These are phyloP conservation scores for Galbula dea DNA, from an alignment of 2,113 vertebrate genomes.

Conservation along the genomic window DNA sequence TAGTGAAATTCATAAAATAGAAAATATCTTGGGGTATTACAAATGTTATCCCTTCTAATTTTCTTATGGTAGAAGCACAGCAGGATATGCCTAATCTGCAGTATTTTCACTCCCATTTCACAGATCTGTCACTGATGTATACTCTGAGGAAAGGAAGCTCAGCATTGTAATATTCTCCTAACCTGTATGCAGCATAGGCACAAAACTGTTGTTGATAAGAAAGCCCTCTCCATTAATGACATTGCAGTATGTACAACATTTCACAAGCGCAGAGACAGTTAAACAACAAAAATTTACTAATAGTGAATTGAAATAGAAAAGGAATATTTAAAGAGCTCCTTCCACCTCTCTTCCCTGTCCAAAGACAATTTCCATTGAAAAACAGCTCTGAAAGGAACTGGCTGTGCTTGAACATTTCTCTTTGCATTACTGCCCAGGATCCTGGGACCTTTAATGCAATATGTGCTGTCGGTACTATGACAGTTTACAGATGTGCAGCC, in stretches of 20 bases:
- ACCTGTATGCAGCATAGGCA: neutral
- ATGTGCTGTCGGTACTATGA: neutral
- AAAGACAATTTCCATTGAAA: neutral
- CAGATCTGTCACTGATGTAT: neutral
- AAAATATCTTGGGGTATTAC: neutral
- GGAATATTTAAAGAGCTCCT: neutral
- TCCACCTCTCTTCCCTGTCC: neutral
- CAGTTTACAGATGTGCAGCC: conserved; percentile 45
- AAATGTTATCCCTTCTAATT: neutral
- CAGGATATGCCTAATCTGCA: neutral
- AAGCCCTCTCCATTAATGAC: neutral
- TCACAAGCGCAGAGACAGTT: neutral
- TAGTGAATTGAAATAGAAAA: neutral
- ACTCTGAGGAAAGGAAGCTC: neutral
- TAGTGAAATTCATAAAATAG: neutral
- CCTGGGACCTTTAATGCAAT: neutral
- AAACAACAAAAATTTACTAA: neutral
- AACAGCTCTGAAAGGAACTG: neutral
- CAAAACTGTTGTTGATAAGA: neutral
- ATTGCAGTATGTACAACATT: neutral
- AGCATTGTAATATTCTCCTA: neutral
- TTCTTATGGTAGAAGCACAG: neutral
- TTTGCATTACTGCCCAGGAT: neutral
- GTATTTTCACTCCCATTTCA: neutral
- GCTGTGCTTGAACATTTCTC: neutral